Evolutionary conservation across 2,888 invertebrate genomes (phyloP).

Genomic region (Himalopsyche kuldschensis): DNA sequence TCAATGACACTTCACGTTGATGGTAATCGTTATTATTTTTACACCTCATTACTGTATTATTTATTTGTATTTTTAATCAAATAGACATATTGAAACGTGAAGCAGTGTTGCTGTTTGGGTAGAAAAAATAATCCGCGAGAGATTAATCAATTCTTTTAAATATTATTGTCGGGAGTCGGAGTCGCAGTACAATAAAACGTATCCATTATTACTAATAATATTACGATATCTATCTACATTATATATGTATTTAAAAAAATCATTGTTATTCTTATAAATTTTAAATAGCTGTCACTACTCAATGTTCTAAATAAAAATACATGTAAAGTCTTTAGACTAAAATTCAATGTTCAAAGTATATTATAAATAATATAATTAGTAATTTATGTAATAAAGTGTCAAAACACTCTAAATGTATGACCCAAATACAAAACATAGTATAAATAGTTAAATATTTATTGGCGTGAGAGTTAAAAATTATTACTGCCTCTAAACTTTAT

Average conservation of each 20-base stretch:
- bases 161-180: not conserved
- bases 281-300: slow-evolving; percentile 25
- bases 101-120: not conserved
- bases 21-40: not conserved
- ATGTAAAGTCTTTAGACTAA: slow-evolving; percentile 26
- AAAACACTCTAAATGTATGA: slow-evolving; percentile 14
- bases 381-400: slow-evolving; percentile 7
- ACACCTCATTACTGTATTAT: not conserved
- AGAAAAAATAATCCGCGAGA: not conserved
- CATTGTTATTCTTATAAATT: slow-evolving; percentile 4
- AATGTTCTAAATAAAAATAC: slow-evolving; percentile 22
- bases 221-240: too few species aligned
- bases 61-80: not conserved
- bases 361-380: slow-evolving; percentile 18
- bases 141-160: not conserved
- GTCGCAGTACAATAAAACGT: not conserved
- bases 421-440: not conserved
- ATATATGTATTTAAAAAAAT: not conserved
- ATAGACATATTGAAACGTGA: not conserved
- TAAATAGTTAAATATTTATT: not conserved
- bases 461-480: not conserved
- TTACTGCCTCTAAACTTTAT: not conserved
- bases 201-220: not conserved
- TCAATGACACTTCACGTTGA: not conserved
- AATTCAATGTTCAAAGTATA: slow-evolving; percentile 28